phyloP scores from a whole-genome alignment of 2,113 vertebrate genomes.

The Perognathus longimembris region DNA sequence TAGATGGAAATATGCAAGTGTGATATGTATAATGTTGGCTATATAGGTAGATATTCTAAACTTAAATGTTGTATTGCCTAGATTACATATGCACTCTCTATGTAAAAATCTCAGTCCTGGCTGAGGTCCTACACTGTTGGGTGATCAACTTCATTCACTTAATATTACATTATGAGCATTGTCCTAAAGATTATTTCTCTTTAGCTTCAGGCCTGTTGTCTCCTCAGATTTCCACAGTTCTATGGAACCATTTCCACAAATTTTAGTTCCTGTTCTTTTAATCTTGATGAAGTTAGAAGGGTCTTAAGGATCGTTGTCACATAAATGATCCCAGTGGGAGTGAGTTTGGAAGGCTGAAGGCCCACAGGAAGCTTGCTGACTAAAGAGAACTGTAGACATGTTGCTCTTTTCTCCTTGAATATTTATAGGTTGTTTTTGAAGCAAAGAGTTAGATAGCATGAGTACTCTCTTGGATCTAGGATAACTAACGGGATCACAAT shows the following conservation, averaged over 20 bases:
- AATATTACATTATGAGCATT: not conserved
- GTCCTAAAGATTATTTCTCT: not conserved
- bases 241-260: not conserved
- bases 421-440: not conserved
- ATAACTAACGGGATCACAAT: not conserved
- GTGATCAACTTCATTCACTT: not conserved
- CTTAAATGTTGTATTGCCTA: not conserved
- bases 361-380: not conserved
- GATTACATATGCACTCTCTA: not conserved
- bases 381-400: not conserved
- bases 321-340: no score
- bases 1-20: not conserved
- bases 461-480: not conserved
- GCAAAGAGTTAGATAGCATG: not conserved
- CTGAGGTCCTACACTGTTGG: not conserved
- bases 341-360: not conserved
- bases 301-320: not conserved
- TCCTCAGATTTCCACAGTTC: not conserved
- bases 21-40: not conserved
- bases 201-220: not conserved
- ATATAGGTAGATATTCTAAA: not conserved
- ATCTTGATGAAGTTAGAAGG: not conserved
- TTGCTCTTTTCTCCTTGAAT: not conserved
- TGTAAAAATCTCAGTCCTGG: not conserved
- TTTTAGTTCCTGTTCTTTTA: not conserved